Evolutionary conservation across 2,888 invertebrate species (phyloP).

Genomic region (Diaprepes abbreviatus): DNA sequence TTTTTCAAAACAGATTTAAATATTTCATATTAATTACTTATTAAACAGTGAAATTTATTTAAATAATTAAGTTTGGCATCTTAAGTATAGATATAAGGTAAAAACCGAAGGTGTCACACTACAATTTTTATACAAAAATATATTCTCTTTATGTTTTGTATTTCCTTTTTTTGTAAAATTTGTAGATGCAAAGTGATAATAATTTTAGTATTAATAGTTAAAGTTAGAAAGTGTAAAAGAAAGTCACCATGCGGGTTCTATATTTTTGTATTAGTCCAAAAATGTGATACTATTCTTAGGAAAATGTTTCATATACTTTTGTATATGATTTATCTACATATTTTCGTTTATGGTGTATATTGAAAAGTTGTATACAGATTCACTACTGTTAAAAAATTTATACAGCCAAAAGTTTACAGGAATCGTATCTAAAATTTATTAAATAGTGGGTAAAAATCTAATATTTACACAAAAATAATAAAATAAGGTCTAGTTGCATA

Average conservation of each 20-base stretch:
- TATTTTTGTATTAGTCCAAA: constrained; percentile 47
- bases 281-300: constrained; percentile 47
- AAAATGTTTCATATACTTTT: constrained; percentile 32
- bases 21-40: no score
- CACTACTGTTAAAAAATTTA: constrained; percentile 19
- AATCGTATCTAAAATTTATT: constrained; percentile 31
- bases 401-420: constrained; percentile 30
- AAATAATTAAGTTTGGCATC: background rate
- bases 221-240: background rate
- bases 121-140: background rate
- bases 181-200: constrained; percentile 25
- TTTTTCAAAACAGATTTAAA: no score
- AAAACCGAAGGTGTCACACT: background rate
- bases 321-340: constrained; percentile 33
- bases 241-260: constrained; percentile 29
- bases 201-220: constrained; percentile 26
- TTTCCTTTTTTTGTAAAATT: background rate
- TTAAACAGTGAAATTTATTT: no score
- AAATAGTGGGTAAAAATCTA: constrained; percentile 25
- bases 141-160: background rate
- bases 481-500: constrained; percentile 33
- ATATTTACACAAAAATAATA: constrained; percentile 28
- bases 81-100: background rate
- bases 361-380: background rate
- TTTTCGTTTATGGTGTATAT: constrained; percentile 20